phyloP scores from a whole-genome alignment of 2,797 vertebrate genomes.

The Semaprochilodus insignis region DNA sequence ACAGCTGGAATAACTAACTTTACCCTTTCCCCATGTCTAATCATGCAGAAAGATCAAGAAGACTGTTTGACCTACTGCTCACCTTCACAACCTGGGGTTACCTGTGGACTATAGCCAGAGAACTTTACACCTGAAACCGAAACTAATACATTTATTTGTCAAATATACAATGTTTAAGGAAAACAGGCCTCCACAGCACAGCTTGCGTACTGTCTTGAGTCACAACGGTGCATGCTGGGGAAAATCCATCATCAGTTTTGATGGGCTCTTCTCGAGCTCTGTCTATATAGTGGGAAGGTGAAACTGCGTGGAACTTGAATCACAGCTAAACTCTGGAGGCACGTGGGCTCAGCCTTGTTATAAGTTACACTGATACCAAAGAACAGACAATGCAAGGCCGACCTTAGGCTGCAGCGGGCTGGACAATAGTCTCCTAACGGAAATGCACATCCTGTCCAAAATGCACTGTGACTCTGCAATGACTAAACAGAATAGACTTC shows the following conservation, averaged over 20 bases:
- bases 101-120: no score
- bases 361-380: no score
- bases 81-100: background rate
- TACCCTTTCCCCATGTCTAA: background rate
- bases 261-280: background rate
- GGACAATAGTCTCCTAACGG: no score
- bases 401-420: no score
- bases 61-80: background rate
- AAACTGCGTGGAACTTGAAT: background rate
- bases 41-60: background rate
- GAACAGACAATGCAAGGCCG: no score
- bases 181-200: background rate
- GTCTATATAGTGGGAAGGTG: background rate
- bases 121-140: no score
- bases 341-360: background rate
- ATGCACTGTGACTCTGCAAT: no score
- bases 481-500: no score
- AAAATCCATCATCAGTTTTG: background rate
- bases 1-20: background rate
- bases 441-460: no score
- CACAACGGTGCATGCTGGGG: background rate
- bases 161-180: background rate
- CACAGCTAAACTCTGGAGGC: background rate
- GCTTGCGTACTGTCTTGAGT: background rate
- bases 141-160: background rate